A percentile compares a stretch with the other conserved stretches of the same genome.
Conservation (phyloP, 2,888 invertebrate species). For the Philereme vetulata region DNA sequence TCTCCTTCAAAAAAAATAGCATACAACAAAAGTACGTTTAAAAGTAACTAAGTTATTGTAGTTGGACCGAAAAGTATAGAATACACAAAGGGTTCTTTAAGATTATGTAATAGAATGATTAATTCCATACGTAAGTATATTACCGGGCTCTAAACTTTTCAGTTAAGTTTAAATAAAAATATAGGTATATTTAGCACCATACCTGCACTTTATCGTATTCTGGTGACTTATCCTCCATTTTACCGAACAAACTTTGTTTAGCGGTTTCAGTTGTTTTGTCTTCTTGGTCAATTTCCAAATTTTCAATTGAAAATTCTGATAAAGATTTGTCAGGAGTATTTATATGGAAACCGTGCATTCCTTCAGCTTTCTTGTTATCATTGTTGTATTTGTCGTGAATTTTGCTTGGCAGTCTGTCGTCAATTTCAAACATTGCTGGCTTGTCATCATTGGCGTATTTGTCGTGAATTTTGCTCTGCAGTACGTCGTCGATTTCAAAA, state of each 20-base stretch:
- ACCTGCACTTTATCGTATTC: slow-evolving; percentile 48
- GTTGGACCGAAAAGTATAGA: no score
- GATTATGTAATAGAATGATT: no score
- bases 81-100: no score
- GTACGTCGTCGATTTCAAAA: slow-evolving; percentile 9
- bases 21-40: not conserved
- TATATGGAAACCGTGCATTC: slow-evolving; percentile 7
- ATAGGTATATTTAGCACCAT: slow-evolving; percentile 20
- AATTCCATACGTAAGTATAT: no score
- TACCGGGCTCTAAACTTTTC: no score
- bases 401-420: slow-evolving; percentile 3
- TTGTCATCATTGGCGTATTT: not conserved
- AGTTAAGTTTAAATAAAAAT: no score
- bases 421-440: not conserved
- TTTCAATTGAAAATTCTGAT: slow-evolving; percentile 66
- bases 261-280: slow-evolving; percentile 26
- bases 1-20: slow-evolving; percentile 44
- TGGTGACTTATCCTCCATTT: slow-evolving; percentile 39
- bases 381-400: slow-evolving; percentile 1
- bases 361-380: slow-evolving; percentile 4
- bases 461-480: slow-evolving; percentile 3
- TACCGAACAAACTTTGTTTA: slow-evolving; percentile 27
- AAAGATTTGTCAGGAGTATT: slow-evolving; percentile 52
- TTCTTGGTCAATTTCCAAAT: slow-evolving; percentile 23
- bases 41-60: no score